phyloP scores from a whole-genome alignment of 92 coral and sea anemone species.

The Zoanthus sociatus region DNA sequence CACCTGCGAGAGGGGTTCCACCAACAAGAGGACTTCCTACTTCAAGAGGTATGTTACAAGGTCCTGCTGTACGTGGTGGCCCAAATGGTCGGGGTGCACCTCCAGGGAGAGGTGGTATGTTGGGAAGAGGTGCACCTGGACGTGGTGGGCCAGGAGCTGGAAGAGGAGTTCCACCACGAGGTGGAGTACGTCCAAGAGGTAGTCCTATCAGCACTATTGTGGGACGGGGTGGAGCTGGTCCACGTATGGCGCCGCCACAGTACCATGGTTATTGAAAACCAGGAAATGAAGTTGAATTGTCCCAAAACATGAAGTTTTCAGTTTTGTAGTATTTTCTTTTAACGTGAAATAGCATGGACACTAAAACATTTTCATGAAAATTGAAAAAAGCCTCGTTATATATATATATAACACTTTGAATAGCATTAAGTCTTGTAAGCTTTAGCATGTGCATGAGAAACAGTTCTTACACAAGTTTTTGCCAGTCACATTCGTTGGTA shows the following conservation, averaged over 20 bases:
- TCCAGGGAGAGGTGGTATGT: slow-evolving; percentile 37
- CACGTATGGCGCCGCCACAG: slow-evolving; percentile 42
- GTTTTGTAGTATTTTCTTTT: background rate
- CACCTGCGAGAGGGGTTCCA: background rate
- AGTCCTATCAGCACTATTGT: slow-evolving; percentile 43
- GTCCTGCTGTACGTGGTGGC: slow-evolving; percentile 25
- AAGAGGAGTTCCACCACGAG: slow-evolving; percentile 26
- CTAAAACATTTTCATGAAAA: too few species aligned
- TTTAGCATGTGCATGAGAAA: too few species aligned
- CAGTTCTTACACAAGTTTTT: too few species aligned
- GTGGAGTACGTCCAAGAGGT: slow-evolving; percentile 44
- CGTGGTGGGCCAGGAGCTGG: slow-evolving; percentile 40
- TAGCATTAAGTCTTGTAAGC: too few species aligned
- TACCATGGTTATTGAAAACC: slow-evolving; percentile 36
- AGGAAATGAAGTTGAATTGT: background rate
- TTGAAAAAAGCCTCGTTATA: too few species aligned
- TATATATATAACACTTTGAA: too few species aligned
- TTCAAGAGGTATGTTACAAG: background rate
- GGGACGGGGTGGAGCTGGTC: slow-evolving; percentile 46
- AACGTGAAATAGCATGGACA: too few species aligned
- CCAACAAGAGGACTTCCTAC: background rate
- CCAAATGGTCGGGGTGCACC: slow-evolving; percentile 50
- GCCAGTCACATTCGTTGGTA: too few species aligned
- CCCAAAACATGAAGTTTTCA: background rate
- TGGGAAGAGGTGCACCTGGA: slow-evolving; percentile 68